Base-by-base conservation (phyloP, 2,113 vertebrate species). In the Apus apus region DNA sequence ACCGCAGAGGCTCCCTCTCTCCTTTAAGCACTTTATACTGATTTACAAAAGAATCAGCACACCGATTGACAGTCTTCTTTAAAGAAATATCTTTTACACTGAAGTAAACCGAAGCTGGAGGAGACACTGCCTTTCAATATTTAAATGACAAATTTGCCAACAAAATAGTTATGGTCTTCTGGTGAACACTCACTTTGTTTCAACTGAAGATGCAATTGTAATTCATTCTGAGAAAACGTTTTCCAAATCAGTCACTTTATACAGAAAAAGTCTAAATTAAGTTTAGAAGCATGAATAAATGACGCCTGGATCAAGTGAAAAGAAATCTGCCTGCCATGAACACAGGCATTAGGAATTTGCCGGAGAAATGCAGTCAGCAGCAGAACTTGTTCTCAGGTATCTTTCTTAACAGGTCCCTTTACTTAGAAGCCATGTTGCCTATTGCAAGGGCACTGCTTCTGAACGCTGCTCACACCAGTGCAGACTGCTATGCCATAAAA, bases 351-450 rank as follows among this genome's bases (percentile, higher is more conserved):
- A 2, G 80, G 38, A 96, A 94, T 72, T 94, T 84, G 91, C 74
- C 89, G 96, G 90, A 85, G 91, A 97, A 97, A 95, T 40, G 66
- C 38, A 82, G 66, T 66, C 87, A 97, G 92, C 58, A 90, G 72
- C 88, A 90, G 54, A 96, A 87, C 61, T 80, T 50, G 66, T 54
- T 85, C 79, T 94, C n/a, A 8, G 48, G 51, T 72, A 77, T 76
- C 76, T 84, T 93, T 57, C 21, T 70, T 86, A 62, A 80, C 87
- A 89, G 7, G 13, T 14, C 62, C 25, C 34, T 95, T 85, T 60
- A 71, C 77, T 97, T 88, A 90, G 50, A 79, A 81, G 53, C 36
- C 38, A 73, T 0, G 11, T 30, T 65, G 62, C 73, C 72, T 57
- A 71, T 13, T 34, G 65, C 0, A 0, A 91, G 45, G 27, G 40